phyloP scores from a whole-genome alignment of 35 echinoderm and acorn worm genomes.

The Anneissia japonica region DNA sequence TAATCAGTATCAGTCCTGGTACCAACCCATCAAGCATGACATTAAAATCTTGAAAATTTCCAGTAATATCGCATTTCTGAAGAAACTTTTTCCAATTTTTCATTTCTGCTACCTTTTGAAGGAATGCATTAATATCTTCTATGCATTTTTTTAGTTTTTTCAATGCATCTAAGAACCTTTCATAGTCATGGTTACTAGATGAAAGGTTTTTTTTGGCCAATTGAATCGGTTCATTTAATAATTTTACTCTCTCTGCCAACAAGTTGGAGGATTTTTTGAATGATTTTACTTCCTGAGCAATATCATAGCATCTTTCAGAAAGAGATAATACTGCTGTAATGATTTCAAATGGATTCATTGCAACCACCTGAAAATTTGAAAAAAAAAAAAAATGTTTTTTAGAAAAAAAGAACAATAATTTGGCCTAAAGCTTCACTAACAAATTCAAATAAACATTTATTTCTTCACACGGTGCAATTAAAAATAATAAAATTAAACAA shows the following conservation, averaged over 20 bases:
- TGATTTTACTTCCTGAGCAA: neutral
- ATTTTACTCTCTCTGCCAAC: neutral
- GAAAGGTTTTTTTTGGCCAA: neutral
- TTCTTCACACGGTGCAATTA: no score
- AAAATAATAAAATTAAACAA: no score
- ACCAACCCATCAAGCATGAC: neutral
- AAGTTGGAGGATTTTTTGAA: neutral
- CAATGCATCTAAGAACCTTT: neutral
- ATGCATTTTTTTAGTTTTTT: neutral
- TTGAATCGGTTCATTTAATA: neutral
- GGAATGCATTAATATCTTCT: neutral
- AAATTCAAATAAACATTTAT: no score
- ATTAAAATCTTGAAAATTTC: neutral
- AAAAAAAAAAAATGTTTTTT: no score
- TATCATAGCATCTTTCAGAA: neutral
- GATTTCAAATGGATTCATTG: neutral
- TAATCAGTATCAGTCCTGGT: neutral
- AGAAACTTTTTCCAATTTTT: neutral
- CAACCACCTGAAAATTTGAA: no score
- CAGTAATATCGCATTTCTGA: neutral
- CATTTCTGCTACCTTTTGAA: neutral
- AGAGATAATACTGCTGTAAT: neutral
- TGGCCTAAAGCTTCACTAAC: no score
- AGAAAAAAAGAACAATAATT: no score
- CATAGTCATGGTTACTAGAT: neutral